Evolutionary conservation across 2,888 invertebrate species (phyloP).

Genomic region (Orgyia antiqua): DNA sequence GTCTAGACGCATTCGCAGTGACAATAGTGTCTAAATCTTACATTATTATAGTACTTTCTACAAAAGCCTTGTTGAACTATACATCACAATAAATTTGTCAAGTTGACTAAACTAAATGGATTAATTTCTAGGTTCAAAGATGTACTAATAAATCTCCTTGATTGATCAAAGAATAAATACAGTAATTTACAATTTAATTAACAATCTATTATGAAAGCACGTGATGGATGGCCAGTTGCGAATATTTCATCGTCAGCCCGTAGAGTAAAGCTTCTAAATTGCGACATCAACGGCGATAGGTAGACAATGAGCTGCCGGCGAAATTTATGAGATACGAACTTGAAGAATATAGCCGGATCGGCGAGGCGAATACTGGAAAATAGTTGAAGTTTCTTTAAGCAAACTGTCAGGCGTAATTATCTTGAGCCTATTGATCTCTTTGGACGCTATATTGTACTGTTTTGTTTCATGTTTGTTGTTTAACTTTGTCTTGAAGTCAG

Average conservation of each 20-base stretch:
- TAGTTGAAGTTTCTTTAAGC: conserved; percentile 27
- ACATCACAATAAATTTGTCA: too few species aligned
- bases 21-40: too few species aligned
- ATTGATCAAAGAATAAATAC: conserved; percentile 21
- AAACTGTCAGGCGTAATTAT: conserved; percentile 29
- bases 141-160: conserved; percentile 1
- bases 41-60: too few species aligned
- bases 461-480: conserved; percentile 1
- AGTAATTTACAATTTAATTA: conserved; percentile 61
- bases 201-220: conserved; percentile 56
- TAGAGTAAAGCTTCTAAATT: conserved; percentile 45
- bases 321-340: conserved; percentile 45
- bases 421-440: conserved; percentile 19
- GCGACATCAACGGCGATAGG: conserved; percentile 51
- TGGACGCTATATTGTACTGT: conserved; percentile 3
- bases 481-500: not conserved
- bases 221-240: conserved; percentile 57
- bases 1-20: too few species aligned
- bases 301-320: conserved; percentile 47
- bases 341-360: conserved; percentile 12
- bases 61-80: too few species aligned
- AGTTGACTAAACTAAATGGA: too few species aligned
- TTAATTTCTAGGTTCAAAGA: too few species aligned
- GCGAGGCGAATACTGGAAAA: conserved; percentile 27
- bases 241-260: conserved; percentile 51